These are phyloP conservation scores for Clunio marinus DNA, from an alignment of 2,888 invertebrate genomes.

Conservation along the genomic window DNA sequence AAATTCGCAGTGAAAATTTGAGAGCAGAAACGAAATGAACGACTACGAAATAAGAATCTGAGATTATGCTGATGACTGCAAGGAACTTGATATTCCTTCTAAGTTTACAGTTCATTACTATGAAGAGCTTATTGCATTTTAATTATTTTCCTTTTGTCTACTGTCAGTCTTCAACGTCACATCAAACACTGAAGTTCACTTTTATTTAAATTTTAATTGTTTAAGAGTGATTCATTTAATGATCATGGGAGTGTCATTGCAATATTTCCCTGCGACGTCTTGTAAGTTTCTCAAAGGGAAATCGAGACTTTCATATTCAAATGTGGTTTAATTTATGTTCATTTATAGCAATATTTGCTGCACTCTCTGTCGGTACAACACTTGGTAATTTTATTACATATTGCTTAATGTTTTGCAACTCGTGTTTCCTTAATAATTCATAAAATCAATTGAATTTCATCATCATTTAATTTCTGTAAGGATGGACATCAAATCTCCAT, in stretches of 20 bases:
- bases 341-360: slow-evolving; percentile 64
- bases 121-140: not conserved
- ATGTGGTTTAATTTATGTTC: not conserved
- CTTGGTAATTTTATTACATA: slow-evolving; percentile 54
- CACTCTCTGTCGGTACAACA: slow-evolving; percentile 69
- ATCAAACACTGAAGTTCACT: not conserved
- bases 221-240: too few relatives aligned
- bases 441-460: too few relatives aligned
- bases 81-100: not conserved
- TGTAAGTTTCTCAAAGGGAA: slow-evolving; percentile 28
- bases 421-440: too few relatives aligned
- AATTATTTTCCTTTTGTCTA: not conserved
- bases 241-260: slow-evolving; percentile 41
- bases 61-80: not conserved
- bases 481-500: slow-evolving; percentile 23
- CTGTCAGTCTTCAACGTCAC: not conserved
- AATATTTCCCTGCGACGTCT: slow-evolving; percentile 49
- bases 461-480: too few relatives aligned
- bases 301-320: not conserved
- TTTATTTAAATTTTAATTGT: not conserved
- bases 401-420: too few relatives aligned
- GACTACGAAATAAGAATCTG: not conserved
- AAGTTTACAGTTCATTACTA: not conserved
- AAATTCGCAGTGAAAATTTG: not conserved
- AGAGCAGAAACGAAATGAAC: not conserved